Evolutionary conservation across 2,113 vertebrate genomes (phyloP).

Genomic region (Uropsilus gracilis): DNA sequence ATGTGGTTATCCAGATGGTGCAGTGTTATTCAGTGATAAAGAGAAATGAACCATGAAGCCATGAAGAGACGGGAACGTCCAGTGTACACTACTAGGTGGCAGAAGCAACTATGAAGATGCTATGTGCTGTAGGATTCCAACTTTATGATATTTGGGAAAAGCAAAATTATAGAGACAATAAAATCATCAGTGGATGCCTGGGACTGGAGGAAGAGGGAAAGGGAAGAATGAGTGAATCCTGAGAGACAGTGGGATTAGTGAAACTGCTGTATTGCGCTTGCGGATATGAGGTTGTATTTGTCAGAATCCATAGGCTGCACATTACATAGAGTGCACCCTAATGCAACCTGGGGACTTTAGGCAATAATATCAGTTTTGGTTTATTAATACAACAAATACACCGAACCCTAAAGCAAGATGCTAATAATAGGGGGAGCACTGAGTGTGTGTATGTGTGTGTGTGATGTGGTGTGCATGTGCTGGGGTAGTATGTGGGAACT

Average conservation of each 20-base stretch:
- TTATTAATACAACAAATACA: too few species aligned
- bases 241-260: background rate
- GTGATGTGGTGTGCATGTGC: background rate
- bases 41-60: background rate
- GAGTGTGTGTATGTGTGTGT: too few species aligned
- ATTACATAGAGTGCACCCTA: too few species aligned
- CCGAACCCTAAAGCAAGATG: background rate
- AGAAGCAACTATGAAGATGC: background rate
- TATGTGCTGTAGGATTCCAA: background rate
- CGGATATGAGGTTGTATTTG: background rate
- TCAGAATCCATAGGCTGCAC: background rate
- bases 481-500: background rate
- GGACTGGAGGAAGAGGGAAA: accelerated
- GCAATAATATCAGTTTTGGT: background rate
- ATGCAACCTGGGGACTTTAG: too few species aligned
- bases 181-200: background rate
- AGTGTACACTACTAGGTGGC: background rate
- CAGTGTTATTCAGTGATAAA: background rate
- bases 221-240: background rate
- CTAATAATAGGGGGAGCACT: too few species aligned
- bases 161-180: background rate
- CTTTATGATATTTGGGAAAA: background rate
- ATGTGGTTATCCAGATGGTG: background rate
- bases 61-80: background rate
- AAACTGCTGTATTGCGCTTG: too few species aligned